Evolutionary conservation across 2,797 vertebrate species (phyloP).

Genomic region (Sebastes oblongus): DNA sequence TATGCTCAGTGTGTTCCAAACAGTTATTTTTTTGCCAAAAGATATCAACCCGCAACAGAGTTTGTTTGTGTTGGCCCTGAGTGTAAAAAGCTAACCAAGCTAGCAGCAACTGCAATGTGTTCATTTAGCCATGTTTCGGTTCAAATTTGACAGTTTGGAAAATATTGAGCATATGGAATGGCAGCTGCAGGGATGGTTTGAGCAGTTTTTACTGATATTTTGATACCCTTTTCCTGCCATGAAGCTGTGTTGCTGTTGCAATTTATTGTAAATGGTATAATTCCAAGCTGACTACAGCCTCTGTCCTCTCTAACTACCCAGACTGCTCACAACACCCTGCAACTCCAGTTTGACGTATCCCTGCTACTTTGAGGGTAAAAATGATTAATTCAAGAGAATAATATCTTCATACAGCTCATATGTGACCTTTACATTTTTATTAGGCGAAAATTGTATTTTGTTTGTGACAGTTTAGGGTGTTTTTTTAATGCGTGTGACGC

Average conservation of each 20-base stretch:
- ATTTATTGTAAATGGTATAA: background rate
- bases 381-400: background rate
- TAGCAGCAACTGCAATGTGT: background rate
- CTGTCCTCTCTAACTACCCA: background rate
- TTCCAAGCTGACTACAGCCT: background rate
- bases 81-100: background rate
- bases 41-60: background rate
- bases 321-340: background rate
- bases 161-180: background rate
- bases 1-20: background rate
- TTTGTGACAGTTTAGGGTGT: background rate
- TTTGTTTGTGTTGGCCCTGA: constrained; percentile 6
- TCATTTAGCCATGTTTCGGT: background rate
- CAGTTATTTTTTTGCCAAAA: background rate
- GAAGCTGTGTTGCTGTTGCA: background rate
- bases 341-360: background rate
- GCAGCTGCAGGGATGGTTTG: background rate
- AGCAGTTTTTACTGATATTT: constrained; percentile 1
- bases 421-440: background rate
- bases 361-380: background rate
- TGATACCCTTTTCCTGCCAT: background rate
- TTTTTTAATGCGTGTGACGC: background rate
- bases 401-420: background rate
- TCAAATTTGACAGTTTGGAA: constrained; percentile 2
- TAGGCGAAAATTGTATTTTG: background rate